A percentile compares a stretch with the other conserved stretches of the same genome.
Evolutionary conservation across 1,140 invertebrate genomes (phyloP).

Genomic region (Magallana gigas): DNA sequence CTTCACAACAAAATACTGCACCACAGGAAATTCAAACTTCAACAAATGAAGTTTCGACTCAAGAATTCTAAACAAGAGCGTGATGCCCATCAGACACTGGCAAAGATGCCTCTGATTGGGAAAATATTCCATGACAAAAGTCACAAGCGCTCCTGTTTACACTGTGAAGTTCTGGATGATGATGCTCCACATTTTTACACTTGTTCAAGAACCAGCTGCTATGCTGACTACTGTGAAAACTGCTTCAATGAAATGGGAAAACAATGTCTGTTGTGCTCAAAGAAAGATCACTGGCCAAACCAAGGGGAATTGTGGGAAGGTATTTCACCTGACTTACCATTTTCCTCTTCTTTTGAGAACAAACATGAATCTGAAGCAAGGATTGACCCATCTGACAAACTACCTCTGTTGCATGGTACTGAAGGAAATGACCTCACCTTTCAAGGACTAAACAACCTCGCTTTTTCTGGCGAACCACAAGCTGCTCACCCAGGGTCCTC

Average conservation of each 20-base stretch:
- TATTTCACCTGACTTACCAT: too few species aligned
- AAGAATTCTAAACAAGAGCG: slow-evolving; percentile 28
- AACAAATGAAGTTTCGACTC: slow-evolving; percentile 32
- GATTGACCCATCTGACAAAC: neutral
- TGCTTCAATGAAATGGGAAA: slow-evolving; percentile 48
- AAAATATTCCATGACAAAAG: neutral
- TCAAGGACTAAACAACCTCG: neutral
- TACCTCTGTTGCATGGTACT: neutral
- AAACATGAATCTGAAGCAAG: neutral
- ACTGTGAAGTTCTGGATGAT: slow-evolving; percentile 37
- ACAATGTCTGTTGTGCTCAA: slow-evolving; percentile 42
- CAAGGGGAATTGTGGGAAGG: neutral
- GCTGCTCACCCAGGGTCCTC: too few species aligned
- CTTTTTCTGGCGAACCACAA: neutral
- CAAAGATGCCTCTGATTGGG: slow-evolving; percentile 18
- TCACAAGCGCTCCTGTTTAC: slow-evolving; percentile 11
- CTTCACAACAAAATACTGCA: slow-evolving; percentile 48
- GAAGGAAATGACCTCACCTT: neutral
- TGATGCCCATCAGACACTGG: slow-evolving; percentile 3
- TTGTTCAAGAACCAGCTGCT: slow-evolving; percentile 29
- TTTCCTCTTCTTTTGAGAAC: too few species aligned
- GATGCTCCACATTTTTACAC: slow-evolving; percentile 7
- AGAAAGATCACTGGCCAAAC: neutral
- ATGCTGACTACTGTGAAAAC: slow-evolving; percentile 46
- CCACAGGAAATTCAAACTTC: slow-evolving; percentile 28